A percentile compares a stretch with the other conserved stretches of the same genome.
phyloP scores from a whole-genome alignment of 2,113 vertebrate genomes.

The Dolichallabes microphthalmus region DNA sequence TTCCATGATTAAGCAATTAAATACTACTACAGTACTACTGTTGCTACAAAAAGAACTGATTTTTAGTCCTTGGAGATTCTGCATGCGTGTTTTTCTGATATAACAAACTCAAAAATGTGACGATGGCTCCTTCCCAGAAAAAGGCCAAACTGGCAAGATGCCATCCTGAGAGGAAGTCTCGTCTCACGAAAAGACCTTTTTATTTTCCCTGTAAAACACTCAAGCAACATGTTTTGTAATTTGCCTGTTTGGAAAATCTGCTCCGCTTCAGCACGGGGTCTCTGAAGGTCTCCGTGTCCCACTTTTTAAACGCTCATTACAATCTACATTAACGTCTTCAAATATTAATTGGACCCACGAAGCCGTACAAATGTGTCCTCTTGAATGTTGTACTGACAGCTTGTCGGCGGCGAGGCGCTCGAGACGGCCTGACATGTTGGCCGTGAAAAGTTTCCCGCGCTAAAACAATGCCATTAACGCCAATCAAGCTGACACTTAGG shows the following conservation, averaged over 20 bases:
- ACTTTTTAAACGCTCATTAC: constrained; percentile 51
- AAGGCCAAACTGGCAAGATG: constrained; percentile 40
- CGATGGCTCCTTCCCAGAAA: constrained; percentile 46
- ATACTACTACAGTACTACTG: constrained; percentile 49
- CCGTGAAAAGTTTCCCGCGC: constrained; percentile 41
- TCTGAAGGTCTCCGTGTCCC: constrained; percentile 49
- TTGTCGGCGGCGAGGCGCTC: constrained; percentile 41
- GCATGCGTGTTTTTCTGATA: constrained; percentile 42
- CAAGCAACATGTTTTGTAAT: constrained; percentile 35
- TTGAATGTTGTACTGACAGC: constrained; percentile 40
- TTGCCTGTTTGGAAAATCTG: constrained; percentile 49
- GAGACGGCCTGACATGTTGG: constrained; percentile 43
- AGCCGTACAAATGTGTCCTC: constrained; percentile 40
- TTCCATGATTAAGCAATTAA: constrained; percentile 57
- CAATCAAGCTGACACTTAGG: constrained; percentile 53
- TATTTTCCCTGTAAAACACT: constrained; percentile 29
- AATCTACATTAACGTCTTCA: constrained; percentile 54
- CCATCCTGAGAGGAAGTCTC: constrained; percentile 42
- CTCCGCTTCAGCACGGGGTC: constrained; percentile 37
- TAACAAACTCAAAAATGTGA: constrained; percentile 43
- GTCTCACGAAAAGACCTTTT: constrained; percentile 33
- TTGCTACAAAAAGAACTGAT: constrained; percentile 51
- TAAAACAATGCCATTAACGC: constrained; percentile 55
- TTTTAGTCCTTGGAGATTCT: constrained; percentile 46
- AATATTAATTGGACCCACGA: constrained; percentile 54